These are phyloP conservation scores for Diplogasteroides magnus DNA, from an alignment of 1,140 invertebrate genomes.

Conservation along the genomic window DNA sequence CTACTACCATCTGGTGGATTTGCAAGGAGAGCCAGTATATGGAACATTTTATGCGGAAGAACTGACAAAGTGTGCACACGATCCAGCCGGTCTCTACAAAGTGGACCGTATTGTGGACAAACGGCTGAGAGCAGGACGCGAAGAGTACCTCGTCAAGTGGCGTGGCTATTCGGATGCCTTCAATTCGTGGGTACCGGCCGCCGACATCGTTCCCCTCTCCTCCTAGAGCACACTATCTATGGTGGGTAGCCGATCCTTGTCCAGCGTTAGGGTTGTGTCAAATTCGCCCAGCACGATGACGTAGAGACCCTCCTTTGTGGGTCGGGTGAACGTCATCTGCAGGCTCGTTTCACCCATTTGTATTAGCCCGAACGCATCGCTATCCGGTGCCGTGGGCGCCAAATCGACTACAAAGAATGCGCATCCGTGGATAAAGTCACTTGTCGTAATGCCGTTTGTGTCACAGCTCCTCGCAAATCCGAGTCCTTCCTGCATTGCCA, in stretches of 20 bases:
- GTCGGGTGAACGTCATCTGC: not conserved
- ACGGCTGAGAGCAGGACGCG: not conserved
- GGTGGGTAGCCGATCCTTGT: not conserved
- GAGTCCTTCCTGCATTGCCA: not conserved
- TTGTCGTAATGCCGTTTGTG: not conserved
- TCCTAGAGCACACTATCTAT: not conserved
- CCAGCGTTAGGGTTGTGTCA: not conserved
- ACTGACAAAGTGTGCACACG: not conserved
- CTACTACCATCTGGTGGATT: not conserved
- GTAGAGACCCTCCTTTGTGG: not conserved
- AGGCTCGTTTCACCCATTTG: not conserved
- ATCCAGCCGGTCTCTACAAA: not conserved
- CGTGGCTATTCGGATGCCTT: not conserved
- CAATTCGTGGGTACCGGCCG: not conserved
- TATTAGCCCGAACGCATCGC: not conserved
- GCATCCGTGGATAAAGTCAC: not conserved
- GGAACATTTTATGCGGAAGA: not conserved
- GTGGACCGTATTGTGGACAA: not conserved
- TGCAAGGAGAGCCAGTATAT: not conserved
- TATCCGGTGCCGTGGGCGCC: not conserved
- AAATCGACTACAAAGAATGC: not conserved
- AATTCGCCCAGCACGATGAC: not conserved
- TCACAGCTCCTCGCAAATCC: not conserved
- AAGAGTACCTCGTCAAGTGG: not conserved
- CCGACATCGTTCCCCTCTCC: not conserved